Conservation (phyloP, 2,797 vertebrate species). For the Alosa sapidissima region DNA sequence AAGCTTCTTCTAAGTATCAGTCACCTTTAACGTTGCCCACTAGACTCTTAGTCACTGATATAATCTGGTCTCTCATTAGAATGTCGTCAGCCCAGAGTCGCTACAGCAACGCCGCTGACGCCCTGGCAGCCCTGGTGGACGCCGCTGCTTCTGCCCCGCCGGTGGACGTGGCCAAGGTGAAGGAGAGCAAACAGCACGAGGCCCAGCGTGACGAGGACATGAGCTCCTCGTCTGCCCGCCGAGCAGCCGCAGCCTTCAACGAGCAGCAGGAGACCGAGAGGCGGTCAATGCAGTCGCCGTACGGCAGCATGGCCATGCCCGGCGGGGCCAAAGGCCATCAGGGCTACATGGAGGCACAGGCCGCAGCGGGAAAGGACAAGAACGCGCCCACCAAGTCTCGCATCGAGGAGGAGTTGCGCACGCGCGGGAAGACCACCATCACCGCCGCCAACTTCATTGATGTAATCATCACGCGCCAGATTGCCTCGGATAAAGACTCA, state of each 20-base stretch:
- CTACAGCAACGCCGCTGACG: conserved; percentile 93
- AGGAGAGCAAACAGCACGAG: conserved; percentile 90
- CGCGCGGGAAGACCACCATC: conserved; percentile 96
- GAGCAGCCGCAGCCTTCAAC: conserved; percentile 70
- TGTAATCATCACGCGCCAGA: conserved; percentile 98
- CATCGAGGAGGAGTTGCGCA: conserved; percentile 96
- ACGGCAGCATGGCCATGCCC: conserved; percentile 80
- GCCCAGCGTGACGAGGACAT: conserved; percentile 81
- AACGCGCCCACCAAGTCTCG: conserved; percentile 90
- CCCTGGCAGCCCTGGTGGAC: conserved; percentile 92
- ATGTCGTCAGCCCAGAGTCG: conserved; percentile 85
- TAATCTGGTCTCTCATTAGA: conserved; percentile 60
- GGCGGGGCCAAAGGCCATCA: conserved; percentile 84
- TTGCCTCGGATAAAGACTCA: conserved; percentile 95
- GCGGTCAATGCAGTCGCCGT: conserved; percentile 85
- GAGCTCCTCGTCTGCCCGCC: conserved; percentile 52
- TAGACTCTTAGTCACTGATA: background rate
- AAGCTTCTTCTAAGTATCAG: too few relatives aligned
- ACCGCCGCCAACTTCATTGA: conserved; percentile 99
- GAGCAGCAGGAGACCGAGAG: conserved; percentile 86
- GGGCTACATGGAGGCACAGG: conserved; percentile 77
- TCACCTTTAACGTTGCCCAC: too few relatives aligned
- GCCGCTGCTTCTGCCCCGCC: conserved; percentile 91
- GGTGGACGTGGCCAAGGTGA: conserved; percentile 91
- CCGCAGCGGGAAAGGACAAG: conserved; percentile 82